These are phyloP conservation scores for Eupeodes latifasciatus DNA, from an alignment of 2,888 invertebrate species.

Conservation along the genomic window DNA sequence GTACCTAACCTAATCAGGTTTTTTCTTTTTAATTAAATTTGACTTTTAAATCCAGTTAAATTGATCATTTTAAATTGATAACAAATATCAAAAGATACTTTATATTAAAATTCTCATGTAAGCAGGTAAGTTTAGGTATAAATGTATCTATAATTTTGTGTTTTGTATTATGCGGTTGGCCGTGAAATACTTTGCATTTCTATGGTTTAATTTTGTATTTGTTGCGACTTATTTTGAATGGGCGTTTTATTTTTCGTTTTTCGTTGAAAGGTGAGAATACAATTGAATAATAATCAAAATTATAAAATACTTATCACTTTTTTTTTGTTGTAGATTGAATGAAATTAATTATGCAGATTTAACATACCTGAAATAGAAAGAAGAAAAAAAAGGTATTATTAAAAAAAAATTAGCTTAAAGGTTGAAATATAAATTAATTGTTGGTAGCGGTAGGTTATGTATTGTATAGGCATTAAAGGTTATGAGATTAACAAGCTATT, in stretches of 20 bases:
- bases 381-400: background rate
- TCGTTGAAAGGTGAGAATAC: conserved; percentile 24
- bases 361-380: conserved; percentile 48
- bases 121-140: no score
- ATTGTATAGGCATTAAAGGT: no score
- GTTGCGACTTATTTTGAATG: background rate
- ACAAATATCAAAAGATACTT: background rate
- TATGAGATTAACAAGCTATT: background rate
- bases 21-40: background rate
- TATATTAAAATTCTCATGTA: no score
- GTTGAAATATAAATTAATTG: background rate
- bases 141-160: no score
- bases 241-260: background rate
- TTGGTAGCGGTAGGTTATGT: no score
- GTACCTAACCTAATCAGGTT: background rate
- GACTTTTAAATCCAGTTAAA: conserved; percentile 38
- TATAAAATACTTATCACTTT: conserved; percentile 30
- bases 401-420: background rate
- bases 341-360: background rate
- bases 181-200: conserved; percentile 52
- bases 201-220: background rate
- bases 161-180: conserved; percentile 41
- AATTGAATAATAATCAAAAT: conserved; percentile 36
- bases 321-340: background rate
- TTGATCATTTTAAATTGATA: conserved; percentile 9